A percentile compares a stretch with the other conserved stretches of the same genome.
Evolutionary conservation across 1,140 invertebrate species (phyloP).

Genomic region (Arctopsyche grandis): DNA sequence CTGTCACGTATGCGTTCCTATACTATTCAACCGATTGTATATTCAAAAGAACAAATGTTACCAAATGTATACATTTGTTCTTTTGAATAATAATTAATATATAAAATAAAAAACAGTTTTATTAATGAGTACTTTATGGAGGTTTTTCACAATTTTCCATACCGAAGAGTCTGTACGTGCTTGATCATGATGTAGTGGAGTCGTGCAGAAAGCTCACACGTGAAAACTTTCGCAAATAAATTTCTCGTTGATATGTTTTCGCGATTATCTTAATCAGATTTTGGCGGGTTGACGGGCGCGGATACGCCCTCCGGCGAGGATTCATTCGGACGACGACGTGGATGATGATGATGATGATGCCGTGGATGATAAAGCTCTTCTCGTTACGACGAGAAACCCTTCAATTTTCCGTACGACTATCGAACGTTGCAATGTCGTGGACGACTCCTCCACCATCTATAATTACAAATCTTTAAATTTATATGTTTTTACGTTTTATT

Average conservation of each 20-base stretch:
- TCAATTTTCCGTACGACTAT: neutral
- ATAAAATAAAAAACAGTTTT: too few species aligned
- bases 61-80: too few species aligned
- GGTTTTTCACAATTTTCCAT: too few species aligned
- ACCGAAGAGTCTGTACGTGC: too few species aligned
- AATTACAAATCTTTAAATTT: too few species aligned
- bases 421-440: neutral
- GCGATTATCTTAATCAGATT: constrained; percentile 7
- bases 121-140: too few species aligned
- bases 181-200: neutral
- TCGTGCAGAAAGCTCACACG: neutral
- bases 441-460: too few species aligned
- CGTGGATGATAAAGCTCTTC: neutral
- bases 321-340: neutral
- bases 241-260: neutral
- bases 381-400: neutral
- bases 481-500: too few species aligned
- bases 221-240: neutral
- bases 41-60: too few species aligned
- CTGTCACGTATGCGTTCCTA: too few species aligned
- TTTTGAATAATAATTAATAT: too few species aligned
- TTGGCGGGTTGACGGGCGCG: neutral
- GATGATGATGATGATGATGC: neutral
- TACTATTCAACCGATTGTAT: too few species aligned
- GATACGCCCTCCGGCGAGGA: neutral